Evolutionary conservation across 92 coral and sea anemone genomes (phyloP).

Genomic region (Actinostola sp.): DNA sequence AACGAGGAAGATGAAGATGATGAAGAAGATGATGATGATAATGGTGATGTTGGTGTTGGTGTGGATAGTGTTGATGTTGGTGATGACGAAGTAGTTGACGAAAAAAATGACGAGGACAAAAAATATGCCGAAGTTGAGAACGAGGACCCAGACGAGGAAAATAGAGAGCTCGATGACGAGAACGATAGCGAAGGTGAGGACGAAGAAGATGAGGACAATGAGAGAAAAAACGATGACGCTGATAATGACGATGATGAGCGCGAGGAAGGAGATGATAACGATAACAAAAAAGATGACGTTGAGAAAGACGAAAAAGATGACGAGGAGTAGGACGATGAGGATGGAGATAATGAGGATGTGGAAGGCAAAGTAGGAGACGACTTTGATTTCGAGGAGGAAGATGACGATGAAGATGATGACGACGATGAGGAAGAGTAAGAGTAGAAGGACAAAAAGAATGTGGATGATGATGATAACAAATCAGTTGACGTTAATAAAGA

Average conservation of each 20-base stretch:
- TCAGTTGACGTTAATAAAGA: background rate
- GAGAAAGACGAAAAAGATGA: background rate
- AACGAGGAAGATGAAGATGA: background rate
- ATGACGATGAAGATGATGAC: slow-evolving; percentile 5
- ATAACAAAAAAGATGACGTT: background rate
- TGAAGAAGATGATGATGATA: background rate
- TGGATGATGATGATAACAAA: slow-evolving; percentile 2
- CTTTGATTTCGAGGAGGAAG: background rate
- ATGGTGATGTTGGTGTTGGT: background rate
- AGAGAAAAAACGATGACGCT: background rate
- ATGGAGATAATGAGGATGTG: background rate
- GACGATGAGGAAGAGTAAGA: background rate
- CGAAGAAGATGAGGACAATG: no score
- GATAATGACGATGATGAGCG: slow-evolving; percentile 3
- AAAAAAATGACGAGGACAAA: background rate
- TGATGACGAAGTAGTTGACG: background rate
- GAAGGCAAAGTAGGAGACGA: background rate
- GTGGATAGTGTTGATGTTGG: background rate
- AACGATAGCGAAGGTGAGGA: no score
- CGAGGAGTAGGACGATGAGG: background rate
- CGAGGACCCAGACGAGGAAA: background rate
- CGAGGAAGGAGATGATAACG: slow-evolving; percentile 1
- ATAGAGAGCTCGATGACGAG: background rate
- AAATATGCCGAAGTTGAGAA: no score
- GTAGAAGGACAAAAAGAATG: background rate